Evolutionary conservation across 2,888 invertebrate genomes (phyloP), one percentile per base, ranked within the genome.

Genomic region (Troides helena): DNA sequence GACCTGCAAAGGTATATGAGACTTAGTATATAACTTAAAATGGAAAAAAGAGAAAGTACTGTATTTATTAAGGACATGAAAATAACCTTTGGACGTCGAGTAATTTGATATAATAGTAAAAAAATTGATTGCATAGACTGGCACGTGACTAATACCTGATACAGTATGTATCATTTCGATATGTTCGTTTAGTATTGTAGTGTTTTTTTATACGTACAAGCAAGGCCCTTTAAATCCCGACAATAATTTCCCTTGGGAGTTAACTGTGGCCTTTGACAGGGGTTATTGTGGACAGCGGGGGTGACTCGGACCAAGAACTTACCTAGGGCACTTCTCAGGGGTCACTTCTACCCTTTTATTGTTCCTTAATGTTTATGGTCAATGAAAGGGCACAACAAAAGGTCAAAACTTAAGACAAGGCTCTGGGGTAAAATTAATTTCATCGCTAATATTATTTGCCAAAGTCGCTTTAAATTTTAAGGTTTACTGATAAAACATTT

Each of bases 161-260:
- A 50, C 50, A 14, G 50, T 50, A 83, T 82, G 53, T 53, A 83
- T 82, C 83, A 81, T 79, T 23, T 81, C 79, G 80, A 84, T 82
- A 82, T 65, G 78, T 86, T 86, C 82, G 84, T 87, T 87, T 87
- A 87, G 83, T 86, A 85, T 83, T 86, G 85, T 84, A 85, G 82
- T 83, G 84, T 87, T 89, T 90, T 56, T 91, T 91, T 90, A 83
- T 89, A 85, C 83, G 83, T 90, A 81, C 78, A 87, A 89, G 89
- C 87, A 86, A 83, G 90, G 90, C 92, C 93, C 93, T 93, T 92
- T 92, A 93, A 93, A 93, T 90, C 92, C 92, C 88, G 89, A 90
- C 92, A 89, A 92, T 93, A 91, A 93, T 93, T 93, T 93, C 93
- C 93, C 93, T 74, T 67, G 93, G 86, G 93, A 85, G 80, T 80